phyloP scores from a whole-genome alignment of 2,797 vertebrate genomes.

The Phaenicophaeus curvirostris region DNA sequence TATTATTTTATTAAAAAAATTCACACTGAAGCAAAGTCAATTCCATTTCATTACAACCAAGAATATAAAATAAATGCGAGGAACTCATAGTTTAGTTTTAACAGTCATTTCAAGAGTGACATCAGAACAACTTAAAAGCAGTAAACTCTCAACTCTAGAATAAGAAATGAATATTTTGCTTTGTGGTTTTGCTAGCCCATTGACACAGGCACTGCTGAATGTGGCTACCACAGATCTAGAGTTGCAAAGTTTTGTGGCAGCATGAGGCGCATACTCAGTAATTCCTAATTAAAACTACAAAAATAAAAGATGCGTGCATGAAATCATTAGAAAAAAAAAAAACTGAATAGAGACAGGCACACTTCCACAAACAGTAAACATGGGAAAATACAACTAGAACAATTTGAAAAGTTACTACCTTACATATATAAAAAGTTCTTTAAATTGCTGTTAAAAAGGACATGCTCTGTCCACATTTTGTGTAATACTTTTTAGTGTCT shows the following conservation, averaged over 20 bases:
- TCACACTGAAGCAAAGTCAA: slow-evolving; percentile 82
- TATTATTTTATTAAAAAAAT: slow-evolving; percentile 74
- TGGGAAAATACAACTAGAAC: slow-evolving; percentile 78
- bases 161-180: slow-evolving; percentile 42
- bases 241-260: slow-evolving; percentile 14
- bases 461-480: slow-evolving; percentile 77
- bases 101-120: slow-evolving; percentile 89
- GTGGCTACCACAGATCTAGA: background rate
- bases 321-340: slow-evolving; percentile 58
- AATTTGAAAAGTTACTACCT: slow-evolving; percentile 78
- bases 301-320: slow-evolving; percentile 75
- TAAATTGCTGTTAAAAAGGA: slow-evolving; percentile 84
- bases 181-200: slow-evolving; percentile 53
- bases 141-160: slow-evolving; percentile 74
- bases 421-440: slow-evolving; percentile 82
- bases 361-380: slow-evolving; percentile 80
- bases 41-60: slow-evolving; percentile 91
- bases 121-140: slow-evolving; percentile 83
- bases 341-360: slow-evolving; percentile 78
- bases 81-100: slow-evolving; percentile 84
- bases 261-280: slow-evolving; percentile 18
- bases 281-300: slow-evolving; percentile 53
- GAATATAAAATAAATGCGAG: slow-evolving; percentile 94
- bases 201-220: background rate
- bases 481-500: slow-evolving; percentile 90